Base-by-base conservation (phyloP, 2,797 vertebrate genomes). In the Gouania willdenowi region DNA sequence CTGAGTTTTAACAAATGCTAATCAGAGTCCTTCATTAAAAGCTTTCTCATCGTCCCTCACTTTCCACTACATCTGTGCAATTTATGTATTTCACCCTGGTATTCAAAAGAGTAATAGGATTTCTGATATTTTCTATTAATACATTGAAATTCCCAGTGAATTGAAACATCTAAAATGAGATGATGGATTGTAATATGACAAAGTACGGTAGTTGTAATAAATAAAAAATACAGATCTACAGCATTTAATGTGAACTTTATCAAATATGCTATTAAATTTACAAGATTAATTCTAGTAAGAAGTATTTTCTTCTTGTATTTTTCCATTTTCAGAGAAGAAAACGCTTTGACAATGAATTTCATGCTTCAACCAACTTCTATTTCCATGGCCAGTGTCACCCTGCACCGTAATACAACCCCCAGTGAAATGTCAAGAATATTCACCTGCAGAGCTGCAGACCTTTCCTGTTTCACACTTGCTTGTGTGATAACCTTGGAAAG, bases 1-100 rank as follows among this genome's bases (percentile, higher is more conserved):
- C 58, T 44, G 75, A 83, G 78, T 87, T 89, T 85, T 84, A 86
- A 82, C 77, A 85, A 89, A 90, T 87, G 81, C 76, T 87, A 87
- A 90, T 89, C 84, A 85, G 69, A 64, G 56, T 33, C 65, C 72
- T 82, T 84, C 79, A 84, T 88, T 88, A 87, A 80, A 66, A 41
- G 76, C 31, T 55, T 63, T 56, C 46, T 52, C 52, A 17, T 48
- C 42, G 25, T 54, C 50, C 19, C 5, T 19, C 4, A 19, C 19
- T 3, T 5, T 19, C 2, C 19, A 2, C 19, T 1, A 19, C 19
- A 19, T 20, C 19, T 20, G 20, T 41, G 45, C 75, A 75, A 70
- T 77, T 66, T 72, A 63, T 66, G 53, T 45, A 43, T 78, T 80
- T 81, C 65, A 78, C 69, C 64, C 53, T 33, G 28, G 58, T 59